Percentiles rank a stretch among this genome's conserved stretches.
These are phyloP conservation scores for Sphaerodactylus townsendi DNA, from an alignment of 2,113 vertebrate species.

Conservation along the genomic window DNA sequence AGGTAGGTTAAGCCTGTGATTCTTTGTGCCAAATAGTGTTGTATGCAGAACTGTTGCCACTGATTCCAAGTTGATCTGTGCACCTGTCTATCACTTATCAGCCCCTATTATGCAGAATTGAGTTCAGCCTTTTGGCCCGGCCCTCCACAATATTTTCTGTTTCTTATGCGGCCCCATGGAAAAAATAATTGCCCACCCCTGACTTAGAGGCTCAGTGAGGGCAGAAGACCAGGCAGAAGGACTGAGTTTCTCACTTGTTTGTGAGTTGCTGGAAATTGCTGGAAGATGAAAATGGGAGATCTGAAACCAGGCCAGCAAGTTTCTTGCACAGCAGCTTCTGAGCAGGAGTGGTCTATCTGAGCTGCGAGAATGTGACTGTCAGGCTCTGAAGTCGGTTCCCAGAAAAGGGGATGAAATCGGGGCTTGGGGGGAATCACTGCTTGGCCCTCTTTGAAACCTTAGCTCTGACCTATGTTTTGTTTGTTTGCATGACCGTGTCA, in stretches of 20 bases:
- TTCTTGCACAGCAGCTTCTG: not conserved
- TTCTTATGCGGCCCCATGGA: no score
- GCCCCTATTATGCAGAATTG: no score
- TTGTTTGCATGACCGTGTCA: not conserved
- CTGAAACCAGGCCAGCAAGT: not conserved
- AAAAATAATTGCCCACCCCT: no score
- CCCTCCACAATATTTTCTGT: no score
- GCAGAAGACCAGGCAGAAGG: not conserved
- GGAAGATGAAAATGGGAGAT: not conserved
- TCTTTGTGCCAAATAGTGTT: no score
- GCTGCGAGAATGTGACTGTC: not conserved
- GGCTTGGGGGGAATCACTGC: no score
- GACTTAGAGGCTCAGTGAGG: not conserved
- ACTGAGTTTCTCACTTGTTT: not conserved
- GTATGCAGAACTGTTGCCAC: no score
- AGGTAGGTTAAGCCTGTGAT: no score
- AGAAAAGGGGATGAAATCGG: no score
- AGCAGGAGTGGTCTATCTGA: not conserved
- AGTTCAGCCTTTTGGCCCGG: no score
- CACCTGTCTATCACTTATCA: no score
- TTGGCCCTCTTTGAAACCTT: not conserved
- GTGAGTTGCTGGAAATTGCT: not conserved
- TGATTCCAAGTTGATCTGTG: no score
- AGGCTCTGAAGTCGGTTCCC: not conserved
- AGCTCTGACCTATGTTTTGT: slow-evolving; percentile 1